phyloP scores from a whole-genome alignment of 2,888 invertebrate genomes.

The Aleiodes leptofemur region DNA sequence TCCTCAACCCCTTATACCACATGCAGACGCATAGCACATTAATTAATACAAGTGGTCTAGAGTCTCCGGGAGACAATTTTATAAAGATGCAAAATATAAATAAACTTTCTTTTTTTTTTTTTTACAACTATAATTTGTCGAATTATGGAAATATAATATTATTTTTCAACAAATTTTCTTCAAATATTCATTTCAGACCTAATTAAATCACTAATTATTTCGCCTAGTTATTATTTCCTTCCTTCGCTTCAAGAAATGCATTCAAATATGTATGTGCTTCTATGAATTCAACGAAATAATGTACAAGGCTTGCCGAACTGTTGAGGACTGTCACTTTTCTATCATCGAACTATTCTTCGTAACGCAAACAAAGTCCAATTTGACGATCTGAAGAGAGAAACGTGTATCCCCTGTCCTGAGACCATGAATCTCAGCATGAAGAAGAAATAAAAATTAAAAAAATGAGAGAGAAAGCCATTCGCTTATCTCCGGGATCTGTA shows the following conservation, averaged over 20 bases:
- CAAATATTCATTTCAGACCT: too few relatives aligned
- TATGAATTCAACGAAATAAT: conserved; percentile 51
- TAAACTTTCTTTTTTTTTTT: conserved; percentile 9
- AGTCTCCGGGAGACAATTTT: conserved; percentile 33
- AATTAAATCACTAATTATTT: too few relatives aligned
- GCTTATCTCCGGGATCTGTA: conserved; percentile 30
- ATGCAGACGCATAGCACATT: conserved; percentile 51
- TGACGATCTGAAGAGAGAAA: conserved; percentile 36
- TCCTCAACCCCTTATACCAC: conserved; percentile 60
- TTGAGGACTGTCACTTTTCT: conserved; percentile 62
- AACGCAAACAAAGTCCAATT: conserved; percentile 67
- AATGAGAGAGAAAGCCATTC: not conserved
- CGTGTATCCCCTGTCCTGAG: conserved; percentile 1
- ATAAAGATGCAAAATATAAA: conserved; percentile 19
- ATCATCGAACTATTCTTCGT: conserved; percentile 67
- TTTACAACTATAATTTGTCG: not conserved
- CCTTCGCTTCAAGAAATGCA: too few relatives aligned
- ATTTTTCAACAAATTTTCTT: too few relatives aligned
- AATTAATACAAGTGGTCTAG: conserved; percentile 56
- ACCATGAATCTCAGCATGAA: conserved; percentile 30
- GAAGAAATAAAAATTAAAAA: conserved; percentile 4
- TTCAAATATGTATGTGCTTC: conserved; percentile 16
- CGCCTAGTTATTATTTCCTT: too few relatives aligned
- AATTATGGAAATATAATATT: too few relatives aligned
- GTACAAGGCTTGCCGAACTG: conserved; percentile 60